Evolutionary conservation across 2,113 vertebrate genomes (phyloP), one percentile per base, ranked within the genome.

Genomic region (Ochotona princeps): DNA sequence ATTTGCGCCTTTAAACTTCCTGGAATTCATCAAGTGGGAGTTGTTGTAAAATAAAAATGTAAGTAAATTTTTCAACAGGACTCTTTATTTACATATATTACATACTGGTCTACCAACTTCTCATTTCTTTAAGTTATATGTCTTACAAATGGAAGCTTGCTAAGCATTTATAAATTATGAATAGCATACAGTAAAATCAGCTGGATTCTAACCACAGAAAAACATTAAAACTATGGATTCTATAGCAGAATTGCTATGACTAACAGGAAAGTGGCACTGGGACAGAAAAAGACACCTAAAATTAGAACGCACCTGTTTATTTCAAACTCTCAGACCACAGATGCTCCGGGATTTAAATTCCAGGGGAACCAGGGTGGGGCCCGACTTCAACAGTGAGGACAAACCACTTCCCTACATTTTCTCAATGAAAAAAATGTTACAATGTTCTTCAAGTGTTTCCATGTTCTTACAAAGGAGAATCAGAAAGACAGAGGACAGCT

Each of bases 271-370:
- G 75, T 74, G 35, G 83, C 15, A 47, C 8, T 72, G 88, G 38
- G 92, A 88, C 44, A 94, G 82, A 70, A 54, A 47, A 93, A 82
- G 38, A 88, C 28, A 83, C 10, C 70, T 74, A 96, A 76, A 95
- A 79, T 94, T 80, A 90, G 73, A 93, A 96, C 94, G 47, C 73
- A 85, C 25, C 70, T 92, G 65, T 93, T 90, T 88, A 51, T 76
- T 85, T 38, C 74, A 47, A 25, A 90, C 23, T 78, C 95, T 82
- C 78, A 85, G 54, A 86, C 18, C 32, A 90, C 60, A 90, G 49
- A 25, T 70, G 78, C 84, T 96, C 72, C 47, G 49, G 65, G 35
- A 87, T 75, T 83, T 51, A 83, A 90, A 93, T 81, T 89, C 79
- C 87, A 91, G 47, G 93, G 51, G 61, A 90, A 63, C 12, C 6